These are phyloP conservation scores for Uropsilus gracilis DNA, from an alignment of 2,113 vertebrate species.

Conservation along the genomic window DNA sequence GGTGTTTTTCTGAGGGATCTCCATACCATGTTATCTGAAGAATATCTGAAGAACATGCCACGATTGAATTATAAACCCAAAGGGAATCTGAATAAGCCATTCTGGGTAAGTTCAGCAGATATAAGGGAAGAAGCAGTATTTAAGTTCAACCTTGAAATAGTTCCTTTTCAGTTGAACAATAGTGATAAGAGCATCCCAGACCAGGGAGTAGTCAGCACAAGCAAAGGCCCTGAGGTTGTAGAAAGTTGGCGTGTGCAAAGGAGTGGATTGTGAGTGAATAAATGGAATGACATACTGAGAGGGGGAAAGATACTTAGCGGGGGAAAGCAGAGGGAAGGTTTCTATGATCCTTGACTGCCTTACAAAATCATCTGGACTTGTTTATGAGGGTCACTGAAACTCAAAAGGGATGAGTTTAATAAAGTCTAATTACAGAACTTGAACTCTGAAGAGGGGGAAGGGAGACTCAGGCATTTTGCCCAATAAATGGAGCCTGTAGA, in stretches of 20 bases:
- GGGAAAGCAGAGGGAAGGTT: neutral
- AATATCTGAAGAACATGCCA: neutral
- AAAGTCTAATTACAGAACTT: neutral
- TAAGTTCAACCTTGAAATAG: neutral
- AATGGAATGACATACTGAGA: neutral
- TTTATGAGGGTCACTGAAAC: neutral
- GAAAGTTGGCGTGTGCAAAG: neutral
- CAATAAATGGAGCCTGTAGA: neutral
- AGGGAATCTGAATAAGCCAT: neutral
- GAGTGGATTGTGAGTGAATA: neutral
- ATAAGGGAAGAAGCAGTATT: neutral
- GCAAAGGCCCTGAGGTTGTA: neutral
- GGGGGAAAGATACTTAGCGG: neutral
- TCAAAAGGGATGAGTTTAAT: neutral
- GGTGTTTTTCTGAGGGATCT: neutral
- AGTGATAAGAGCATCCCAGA: neutral
- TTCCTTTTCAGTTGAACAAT: neutral
- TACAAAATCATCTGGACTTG: neutral
- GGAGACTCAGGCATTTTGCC: neutral
- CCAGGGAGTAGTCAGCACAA: neutral
- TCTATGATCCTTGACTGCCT: neutral
- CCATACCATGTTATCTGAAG: neutral
- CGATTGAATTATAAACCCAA: neutral
- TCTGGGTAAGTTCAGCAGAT: neutral
- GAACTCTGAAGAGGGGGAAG: neutral